Evolutionary conservation across 1,140 invertebrate species (phyloP).

Genomic region (Aphaenogaster ashmeadi): DNA sequence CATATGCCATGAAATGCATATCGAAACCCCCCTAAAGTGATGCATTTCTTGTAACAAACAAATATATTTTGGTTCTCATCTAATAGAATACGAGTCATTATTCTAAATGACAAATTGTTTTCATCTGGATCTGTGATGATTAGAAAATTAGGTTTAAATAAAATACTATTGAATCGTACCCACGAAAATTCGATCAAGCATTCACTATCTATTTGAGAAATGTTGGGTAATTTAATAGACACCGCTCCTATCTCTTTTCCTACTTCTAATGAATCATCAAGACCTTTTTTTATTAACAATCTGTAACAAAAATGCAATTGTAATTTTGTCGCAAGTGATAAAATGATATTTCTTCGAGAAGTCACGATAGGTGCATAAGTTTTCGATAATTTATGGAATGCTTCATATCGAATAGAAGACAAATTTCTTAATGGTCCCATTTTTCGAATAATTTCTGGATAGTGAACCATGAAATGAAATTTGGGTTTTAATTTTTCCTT

Average conservation of each 20-base stretch:
- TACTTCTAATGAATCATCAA: background rate
- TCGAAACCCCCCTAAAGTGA: conserved; percentile 19
- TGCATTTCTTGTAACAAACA: conserved; percentile 16
- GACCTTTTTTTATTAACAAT: background rate
- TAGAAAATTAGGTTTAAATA: conserved; percentile 8
- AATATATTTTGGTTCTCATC: conserved; percentile 19
- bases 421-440: background rate
- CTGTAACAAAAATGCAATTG: background rate
- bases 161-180: background rate
- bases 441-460: background rate
- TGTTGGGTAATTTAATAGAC: background rate
- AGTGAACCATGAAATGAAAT: background rate
- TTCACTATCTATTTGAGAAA: background rate
- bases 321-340: background rate
- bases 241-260: background rate
- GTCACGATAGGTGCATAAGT: background rate
- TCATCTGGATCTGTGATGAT: background rate
- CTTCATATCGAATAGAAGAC: conserved; percentile 17
- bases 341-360: background rate
- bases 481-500: background rate
- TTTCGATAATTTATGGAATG: background rate
- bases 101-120: conserved; percentile 12
- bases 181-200: background rate
- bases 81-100: background rate
- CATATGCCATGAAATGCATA: background rate